A percentile compares a stretch with the other conserved stretches of the same genome.
Conservation (phyloP, 2,797 vertebrate species). For the Danio kyathit region DNA sequence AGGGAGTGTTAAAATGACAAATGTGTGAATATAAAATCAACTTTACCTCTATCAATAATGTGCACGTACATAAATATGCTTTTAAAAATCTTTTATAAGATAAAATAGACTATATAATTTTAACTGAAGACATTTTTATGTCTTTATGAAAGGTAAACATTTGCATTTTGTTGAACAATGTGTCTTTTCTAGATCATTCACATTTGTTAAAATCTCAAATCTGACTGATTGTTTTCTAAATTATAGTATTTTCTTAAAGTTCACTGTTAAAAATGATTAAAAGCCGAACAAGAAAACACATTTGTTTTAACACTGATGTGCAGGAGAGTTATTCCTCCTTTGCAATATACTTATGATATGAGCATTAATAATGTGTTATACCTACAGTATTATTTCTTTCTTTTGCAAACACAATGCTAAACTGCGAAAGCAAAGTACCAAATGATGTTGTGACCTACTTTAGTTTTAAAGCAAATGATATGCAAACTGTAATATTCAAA, state of each 20-base stretch:
- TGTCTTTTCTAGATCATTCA: not conserved
- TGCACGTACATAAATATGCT: too few species aligned
- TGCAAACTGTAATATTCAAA: constrained; percentile 4
- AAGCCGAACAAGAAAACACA: too few species aligned
- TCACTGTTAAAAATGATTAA: too few species aligned
- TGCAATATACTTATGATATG: not conserved
- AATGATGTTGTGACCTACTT: not conserved
- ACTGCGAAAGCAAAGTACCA: not conserved
- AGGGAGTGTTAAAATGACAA: too few species aligned
- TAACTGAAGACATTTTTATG: not conserved
- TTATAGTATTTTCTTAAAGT: too few species aligned
- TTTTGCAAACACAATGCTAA: not conserved
- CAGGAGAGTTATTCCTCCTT: not conserved
- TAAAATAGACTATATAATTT: not conserved
- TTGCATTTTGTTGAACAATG: not conserved
- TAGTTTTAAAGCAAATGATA: constrained; percentile 9
- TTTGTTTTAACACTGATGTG: too few species aligned
- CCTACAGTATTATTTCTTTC: not conserved
- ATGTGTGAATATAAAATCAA: too few species aligned
- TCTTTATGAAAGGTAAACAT: not conserved
- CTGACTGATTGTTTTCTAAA: too few species aligned
- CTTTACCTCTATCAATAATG: too few species aligned
- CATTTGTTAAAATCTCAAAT: too few species aligned
- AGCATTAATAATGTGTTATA: not conserved
- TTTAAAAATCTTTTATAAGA: not conserved